Evolutionary conservation across 2,113 vertebrate species (phyloP).

Genomic region (Porphyrio hochstetteri): DNA sequence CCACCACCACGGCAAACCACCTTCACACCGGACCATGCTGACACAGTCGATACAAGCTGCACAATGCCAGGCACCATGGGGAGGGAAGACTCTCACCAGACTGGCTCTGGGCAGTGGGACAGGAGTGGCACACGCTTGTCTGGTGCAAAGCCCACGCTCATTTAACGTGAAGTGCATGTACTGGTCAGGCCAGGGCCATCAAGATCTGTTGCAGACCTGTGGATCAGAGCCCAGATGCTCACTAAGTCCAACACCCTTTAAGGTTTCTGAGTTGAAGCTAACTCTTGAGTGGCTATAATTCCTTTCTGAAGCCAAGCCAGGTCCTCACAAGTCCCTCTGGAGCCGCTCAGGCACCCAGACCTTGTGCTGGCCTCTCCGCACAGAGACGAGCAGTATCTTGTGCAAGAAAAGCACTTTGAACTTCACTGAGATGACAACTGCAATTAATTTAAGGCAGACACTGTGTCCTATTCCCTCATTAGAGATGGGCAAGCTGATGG

Average conservation of each 20-base stretch:
- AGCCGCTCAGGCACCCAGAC: background rate
- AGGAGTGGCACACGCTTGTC: rapidly evolving
- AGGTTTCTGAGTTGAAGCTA: background rate
- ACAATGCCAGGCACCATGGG: background rate
- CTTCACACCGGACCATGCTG: background rate
- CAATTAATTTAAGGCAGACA: background rate
- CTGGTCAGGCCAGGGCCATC: background rate
- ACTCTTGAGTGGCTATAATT: background rate
- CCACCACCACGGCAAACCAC: rapidly evolving
- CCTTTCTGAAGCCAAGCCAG: background rate
- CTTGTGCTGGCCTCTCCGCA: background rate
- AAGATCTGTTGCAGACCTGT: background rate
- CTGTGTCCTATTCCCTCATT: background rate
- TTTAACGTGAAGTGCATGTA: rapidly evolving
- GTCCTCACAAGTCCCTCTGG: background rate
- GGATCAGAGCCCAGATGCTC: background rate
- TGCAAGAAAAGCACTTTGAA: background rate
- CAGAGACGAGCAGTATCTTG: background rate
- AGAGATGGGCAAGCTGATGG: background rate
- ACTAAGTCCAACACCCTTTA: background rate
- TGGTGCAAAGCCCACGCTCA: rapidly evolving
- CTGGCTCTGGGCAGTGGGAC: background rate
- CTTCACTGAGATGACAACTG: background rate
- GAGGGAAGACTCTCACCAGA: background rate
- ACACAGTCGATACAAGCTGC: background rate